Evolutionary conservation across 2,888 invertebrate genomes (phyloP).

Genomic region (Phragmatobia fuliginosa): DNA sequence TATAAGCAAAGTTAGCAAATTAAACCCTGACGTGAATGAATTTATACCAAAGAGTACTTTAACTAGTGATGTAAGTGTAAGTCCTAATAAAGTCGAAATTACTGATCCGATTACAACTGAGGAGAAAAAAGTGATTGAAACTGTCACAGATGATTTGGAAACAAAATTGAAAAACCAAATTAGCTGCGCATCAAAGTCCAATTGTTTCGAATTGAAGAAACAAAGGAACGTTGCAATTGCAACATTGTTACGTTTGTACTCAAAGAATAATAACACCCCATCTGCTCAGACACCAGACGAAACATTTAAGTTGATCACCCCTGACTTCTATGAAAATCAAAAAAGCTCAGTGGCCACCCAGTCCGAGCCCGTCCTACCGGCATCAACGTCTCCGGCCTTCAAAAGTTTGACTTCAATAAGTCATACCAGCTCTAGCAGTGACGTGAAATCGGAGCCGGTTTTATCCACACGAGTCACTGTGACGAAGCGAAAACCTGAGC

Average conservation of each 20-base stretch:
- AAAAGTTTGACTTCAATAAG: constrained; percentile 8
- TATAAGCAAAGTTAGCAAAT: constrained; percentile 58
- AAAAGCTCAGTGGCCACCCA: background rate
- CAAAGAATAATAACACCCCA: constrained; percentile 30
- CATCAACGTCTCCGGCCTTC: background rate
- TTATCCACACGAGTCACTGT: background rate
- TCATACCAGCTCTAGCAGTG: constrained; percentile 2
- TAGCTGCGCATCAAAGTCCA: constrained; percentile 49
- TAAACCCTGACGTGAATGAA: constrained; percentile 67
- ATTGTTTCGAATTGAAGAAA: constrained; percentile 53
- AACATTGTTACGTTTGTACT: constrained; percentile 62
- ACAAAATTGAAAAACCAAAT: constrained; percentile 60
- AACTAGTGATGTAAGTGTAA: constrained; percentile 15
- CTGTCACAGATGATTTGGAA: constrained; percentile 38
- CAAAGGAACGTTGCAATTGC: constrained; percentile 71
- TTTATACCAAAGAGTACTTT: constrained; percentile 58
- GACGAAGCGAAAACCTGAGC: background rate
- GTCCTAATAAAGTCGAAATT: background rate
- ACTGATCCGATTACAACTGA: background rate
- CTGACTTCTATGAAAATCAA: constrained; percentile 57
- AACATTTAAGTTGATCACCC: constrained; percentile 59
- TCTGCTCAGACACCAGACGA: constrained; percentile 10
- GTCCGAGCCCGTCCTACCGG: background rate
- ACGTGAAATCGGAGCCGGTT: constrained; percentile 7
- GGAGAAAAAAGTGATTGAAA: background rate